Percentiles rank a stretch among this genome's conserved stretches.
These are phyloP conservation scores for Bubo bubo DNA, from an alignment of 2,113 vertebrate species.

Conservation along the genomic window DNA sequence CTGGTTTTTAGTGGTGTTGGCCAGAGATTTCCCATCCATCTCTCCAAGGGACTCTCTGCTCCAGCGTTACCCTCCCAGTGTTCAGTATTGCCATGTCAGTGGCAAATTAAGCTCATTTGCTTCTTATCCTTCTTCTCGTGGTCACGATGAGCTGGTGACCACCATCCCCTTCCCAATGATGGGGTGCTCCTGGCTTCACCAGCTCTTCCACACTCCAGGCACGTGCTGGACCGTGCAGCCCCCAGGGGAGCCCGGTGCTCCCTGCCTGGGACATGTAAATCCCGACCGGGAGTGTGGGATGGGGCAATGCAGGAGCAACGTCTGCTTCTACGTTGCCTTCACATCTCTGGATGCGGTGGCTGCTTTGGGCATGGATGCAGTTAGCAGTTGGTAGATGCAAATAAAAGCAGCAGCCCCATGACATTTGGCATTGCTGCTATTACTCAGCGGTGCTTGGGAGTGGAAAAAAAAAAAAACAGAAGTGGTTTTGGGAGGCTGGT, in stretches of 20 bases:
- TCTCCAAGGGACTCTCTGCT: background rate
- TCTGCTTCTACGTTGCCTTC: background rate
- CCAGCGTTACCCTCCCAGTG: rapidly evolving
- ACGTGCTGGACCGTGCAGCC: background rate
- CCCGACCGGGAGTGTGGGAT: background rate
- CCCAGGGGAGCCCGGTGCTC: background rate
- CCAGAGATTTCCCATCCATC: background rate
- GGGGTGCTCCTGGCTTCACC: background rate
- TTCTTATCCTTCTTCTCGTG: background rate
- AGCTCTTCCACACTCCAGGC: rapidly evolving
- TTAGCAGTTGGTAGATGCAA: background rate
- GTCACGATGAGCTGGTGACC: background rate
- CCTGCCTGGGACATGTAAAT: background rate
- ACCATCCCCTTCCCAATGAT: background rate
- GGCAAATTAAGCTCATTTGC: background rate
- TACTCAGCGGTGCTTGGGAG: background rate
- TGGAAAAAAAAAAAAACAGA: background rate
- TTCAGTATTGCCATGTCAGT: background rate
- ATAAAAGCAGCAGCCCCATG: background rate
- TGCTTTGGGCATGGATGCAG: background rate
- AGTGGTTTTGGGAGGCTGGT: background rate
- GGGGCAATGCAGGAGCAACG: background rate
- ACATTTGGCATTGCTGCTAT: background rate
- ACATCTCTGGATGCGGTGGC: rapidly evolving
- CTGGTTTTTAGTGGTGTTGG: background rate